phyloP scores from a whole-genome alignment of 2,888 invertebrate genomes.

The Dastarcus helophoroides region DNA sequence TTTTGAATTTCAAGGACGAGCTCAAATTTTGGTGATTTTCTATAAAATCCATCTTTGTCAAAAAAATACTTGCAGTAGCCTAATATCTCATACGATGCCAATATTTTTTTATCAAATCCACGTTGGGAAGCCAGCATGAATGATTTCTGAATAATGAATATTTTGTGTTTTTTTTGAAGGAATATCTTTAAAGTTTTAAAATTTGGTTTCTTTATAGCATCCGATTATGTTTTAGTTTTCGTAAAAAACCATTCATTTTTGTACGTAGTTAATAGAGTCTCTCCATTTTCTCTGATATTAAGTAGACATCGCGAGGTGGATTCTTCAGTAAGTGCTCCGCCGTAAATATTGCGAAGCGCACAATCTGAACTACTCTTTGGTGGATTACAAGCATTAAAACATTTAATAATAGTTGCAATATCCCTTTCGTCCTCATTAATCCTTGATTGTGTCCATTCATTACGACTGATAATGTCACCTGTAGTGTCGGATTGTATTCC shows the following conservation, averaged over 20 bases:
- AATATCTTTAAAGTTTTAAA: constrained; percentile 9
- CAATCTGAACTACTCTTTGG: no score
- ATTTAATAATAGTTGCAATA: constrained; percentile 15
- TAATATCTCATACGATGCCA: constrained; percentile 12
- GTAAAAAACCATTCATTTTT: constrained; percentile 13
- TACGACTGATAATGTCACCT: constrained; percentile 16
- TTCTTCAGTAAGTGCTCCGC: constrained; percentile 14
- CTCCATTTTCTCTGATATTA: constrained; percentile 13
- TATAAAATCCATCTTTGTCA: constrained; percentile 13
- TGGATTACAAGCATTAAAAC: constrained; percentile 14
- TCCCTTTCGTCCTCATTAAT: constrained; percentile 17
- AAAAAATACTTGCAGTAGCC: constrained; percentile 13
- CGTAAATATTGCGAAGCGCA: no score
- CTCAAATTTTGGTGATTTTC: constrained; percentile 12
- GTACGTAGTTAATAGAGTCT: constrained; percentile 12
- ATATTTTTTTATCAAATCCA: no score
- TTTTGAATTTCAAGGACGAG: constrained; percentile 13
- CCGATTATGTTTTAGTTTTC: constrained; percentile 10
- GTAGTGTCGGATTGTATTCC: no score
- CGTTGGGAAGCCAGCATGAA: no score
- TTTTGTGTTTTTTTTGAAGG: constrained; percentile 4
- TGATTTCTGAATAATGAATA: no score
- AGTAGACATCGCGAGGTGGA: constrained; percentile 12
- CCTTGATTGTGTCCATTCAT: constrained; percentile 17
- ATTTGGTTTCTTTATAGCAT: constrained; percentile 9